Base-by-base conservation (phyloP, 2,888 invertebrate species). In the Leptinotarsa rubiginosa region DNA sequence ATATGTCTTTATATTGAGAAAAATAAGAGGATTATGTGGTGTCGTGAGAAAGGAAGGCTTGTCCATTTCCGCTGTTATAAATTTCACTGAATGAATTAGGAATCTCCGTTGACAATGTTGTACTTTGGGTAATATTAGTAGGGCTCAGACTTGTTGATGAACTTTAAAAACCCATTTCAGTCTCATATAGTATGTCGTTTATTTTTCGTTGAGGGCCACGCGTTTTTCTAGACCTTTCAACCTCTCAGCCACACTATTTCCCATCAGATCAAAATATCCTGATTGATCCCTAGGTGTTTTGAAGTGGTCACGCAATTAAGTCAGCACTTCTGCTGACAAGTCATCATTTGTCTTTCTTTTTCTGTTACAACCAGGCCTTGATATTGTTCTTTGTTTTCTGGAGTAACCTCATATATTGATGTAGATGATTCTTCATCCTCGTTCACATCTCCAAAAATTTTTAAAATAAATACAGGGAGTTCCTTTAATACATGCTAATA, bases 311-410 rank as follows among this genome's bases (percentile, higher is more conserved):
- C 18, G 59, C 59, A 67, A 67, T 22, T 68, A 47, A n/a, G 56
- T 67, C 67, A 72, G 62, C 13, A 72, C 72, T 47, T 72, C 72
- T 47, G 47, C 66, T 47, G 72, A 47, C 47, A 72, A 41, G n/a
- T n/a, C n/a, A 54, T 65, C 72, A 49, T 49, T 66, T 54, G 41
- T 41, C 20, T 72, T 72, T 50, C 16, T 72, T 72, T 66, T 18
- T 47, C 47, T 66, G 41, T 20, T 56, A 13, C 13, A 49, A 49
- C 16, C 59, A 47, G 62, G 70, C 64, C 47, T 71, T 71, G 31
- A 59, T 59, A 59, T 56, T 69, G 47, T 47, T 69, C 62, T 31
- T 56, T 18, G 18, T 56, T 56, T 56, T 56, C 22, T n/a, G 18
- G 64, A 64, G 54, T 31, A 66, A 54, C 50, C 16, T 62, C 65